Evolutionary conservation across 2,888 invertebrate species (phyloP).

Genomic region (Drosophila pseudotakahashii): DNA sequence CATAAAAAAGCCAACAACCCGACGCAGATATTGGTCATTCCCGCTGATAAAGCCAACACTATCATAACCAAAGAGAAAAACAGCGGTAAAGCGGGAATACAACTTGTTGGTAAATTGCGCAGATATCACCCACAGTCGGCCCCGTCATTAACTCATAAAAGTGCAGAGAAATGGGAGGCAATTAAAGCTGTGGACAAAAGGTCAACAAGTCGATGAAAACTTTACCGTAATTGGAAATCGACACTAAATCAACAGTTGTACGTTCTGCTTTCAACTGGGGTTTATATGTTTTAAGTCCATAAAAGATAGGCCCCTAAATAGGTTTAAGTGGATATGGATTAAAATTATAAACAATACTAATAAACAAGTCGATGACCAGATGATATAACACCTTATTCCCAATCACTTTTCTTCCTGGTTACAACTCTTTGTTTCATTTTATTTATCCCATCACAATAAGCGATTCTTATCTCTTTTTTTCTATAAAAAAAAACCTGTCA

Average conservation of each 20-base stretch:
- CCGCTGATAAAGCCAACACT: constrained; percentile 50
- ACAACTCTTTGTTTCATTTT: constrained; percentile 23
- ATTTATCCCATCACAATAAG: constrained; percentile 4
- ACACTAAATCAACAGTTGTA: constrained; percentile 26
- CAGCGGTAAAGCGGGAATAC: constrained; percentile 9
- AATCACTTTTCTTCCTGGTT: constrained; percentile 14
- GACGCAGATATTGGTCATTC: constrained; percentile 36
- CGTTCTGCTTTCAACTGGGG: constrained; percentile 13
- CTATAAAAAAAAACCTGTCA: constrained; percentile 2
- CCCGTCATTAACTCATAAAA: constrained; percentile 54
- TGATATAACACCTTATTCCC: neutral
- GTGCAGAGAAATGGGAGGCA: constrained; percentile 47
- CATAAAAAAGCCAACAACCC: constrained; percentile 54
- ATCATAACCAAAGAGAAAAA: constrained; percentile 1
- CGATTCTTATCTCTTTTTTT: constrained; percentile 24
- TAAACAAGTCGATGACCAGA: no score
- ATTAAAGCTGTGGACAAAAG: constrained; percentile 56
- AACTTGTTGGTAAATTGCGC: constrained; percentile 48
- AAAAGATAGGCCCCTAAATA: neutral
- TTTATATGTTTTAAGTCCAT: neutral
- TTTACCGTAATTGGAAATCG: constrained; percentile 49
- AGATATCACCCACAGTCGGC: constrained; percentile 39
- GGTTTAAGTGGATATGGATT: neutral
- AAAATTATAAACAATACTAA: no score
- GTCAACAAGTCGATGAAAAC: constrained; percentile 64